Base-by-base conservation (phyloP, 2,113 vertebrate genomes). In the Solenodon paradoxus region DNA sequence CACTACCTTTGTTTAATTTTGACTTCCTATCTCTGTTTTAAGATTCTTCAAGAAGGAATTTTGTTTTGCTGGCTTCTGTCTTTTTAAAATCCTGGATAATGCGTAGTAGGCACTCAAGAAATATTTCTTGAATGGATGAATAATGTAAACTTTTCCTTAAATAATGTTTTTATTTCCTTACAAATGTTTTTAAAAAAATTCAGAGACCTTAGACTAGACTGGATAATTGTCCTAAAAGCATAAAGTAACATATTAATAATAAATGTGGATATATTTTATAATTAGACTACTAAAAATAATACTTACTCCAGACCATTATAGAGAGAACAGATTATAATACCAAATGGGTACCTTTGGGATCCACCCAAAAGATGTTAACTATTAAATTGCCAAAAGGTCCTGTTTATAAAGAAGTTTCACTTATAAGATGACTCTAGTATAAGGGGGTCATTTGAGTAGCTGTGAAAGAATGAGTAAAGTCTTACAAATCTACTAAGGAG, bases 231-330 rank as follows among this genome's bases (percentile, higher is more conserved):
- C n/a, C 19, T 94, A 74, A 95, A 61, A n/a, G 22, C 13, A 82
- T 75, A 81, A 77, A 90, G 4, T 71, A 83, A 79, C 1, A 55
- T 17, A 15, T 63, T 72, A 84, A n/a, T 75, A 45, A 64, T 79
- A 90, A 92, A 28, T 81, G 28, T 78, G 28, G 20, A 35, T 68
- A 51, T 24, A 53, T 79, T 96, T 96, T 96, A 38, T 92, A 90
- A 95, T 90, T 94, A 55, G 71, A 49, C 24, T 75, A 49, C 40
- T 94, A 19, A 95, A 85, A 72, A 75, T 64, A 61, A 66, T 78
- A 24, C 17, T 71, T 61, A 59, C 5, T 45, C 26, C 90, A 79
- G 55, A 30, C 63, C 38, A 57, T 82, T 78, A 66, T 3, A 47
- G 49, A 92, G 32, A 85, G 45, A 85, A 57, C 28, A 82, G 63